These are phyloP conservation scores for Leuciscus waleckii DNA, from an alignment of 2,797 vertebrate genomes.

Conservation along the genomic window DNA sequence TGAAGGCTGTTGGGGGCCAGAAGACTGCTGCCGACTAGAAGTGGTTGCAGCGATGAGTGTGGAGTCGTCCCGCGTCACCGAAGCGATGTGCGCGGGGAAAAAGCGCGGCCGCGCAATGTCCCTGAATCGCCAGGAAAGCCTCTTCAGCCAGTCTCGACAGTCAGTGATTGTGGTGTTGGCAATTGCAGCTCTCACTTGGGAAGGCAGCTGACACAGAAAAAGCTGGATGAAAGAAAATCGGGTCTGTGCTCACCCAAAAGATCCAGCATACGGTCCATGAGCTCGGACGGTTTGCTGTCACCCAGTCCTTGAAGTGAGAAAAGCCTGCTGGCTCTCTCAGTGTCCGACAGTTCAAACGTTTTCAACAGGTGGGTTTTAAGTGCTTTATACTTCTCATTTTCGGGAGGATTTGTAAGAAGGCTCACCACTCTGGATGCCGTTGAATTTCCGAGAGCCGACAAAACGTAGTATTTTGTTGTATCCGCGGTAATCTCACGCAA, in stretches of 20 bases:
- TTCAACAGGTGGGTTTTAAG: background rate
- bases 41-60: background rate
- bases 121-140: background rate
- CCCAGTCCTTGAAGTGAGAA: slow-evolving; percentile 8
- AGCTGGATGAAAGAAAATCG: slow-evolving; percentile 34
- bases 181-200: slow-evolving; percentile 8
- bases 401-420: too few relatives aligned
- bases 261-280: slow-evolving; percentile 33
- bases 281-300: slow-evolving; percentile 25
- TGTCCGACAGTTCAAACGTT: slow-evolving; percentile 31
- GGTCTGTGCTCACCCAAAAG: slow-evolving; percentile 35
- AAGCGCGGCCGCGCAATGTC: background rate
- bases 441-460: too few relatives aligned
- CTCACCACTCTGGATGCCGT: too few relatives aligned
- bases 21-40: background rate
- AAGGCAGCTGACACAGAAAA: slow-evolving; percentile 45
- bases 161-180: slow-evolving; percentile 41
- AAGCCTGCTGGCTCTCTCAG: slow-evolving; percentile 23
- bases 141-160: background rate
- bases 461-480: too few relatives aligned
- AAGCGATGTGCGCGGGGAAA: background rate
- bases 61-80: background rate
- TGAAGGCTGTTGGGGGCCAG: background rate
- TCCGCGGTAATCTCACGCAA: too few relatives aligned
- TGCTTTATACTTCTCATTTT: background rate